These are phyloP conservation scores for Zeus faber DNA, from an alignment of 2,113 vertebrate genomes.

Conservation along the genomic window DNA sequence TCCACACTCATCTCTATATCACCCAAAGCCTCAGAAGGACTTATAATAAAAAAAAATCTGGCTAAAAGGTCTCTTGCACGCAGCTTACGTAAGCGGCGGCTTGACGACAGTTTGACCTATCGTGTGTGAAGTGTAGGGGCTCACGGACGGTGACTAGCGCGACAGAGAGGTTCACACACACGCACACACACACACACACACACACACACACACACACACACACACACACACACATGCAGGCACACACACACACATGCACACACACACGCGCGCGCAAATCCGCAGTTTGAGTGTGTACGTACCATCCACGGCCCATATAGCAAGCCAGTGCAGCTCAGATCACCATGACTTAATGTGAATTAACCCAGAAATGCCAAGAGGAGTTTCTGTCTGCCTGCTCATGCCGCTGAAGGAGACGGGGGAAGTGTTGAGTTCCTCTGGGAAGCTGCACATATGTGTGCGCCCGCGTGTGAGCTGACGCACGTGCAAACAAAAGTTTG, in stretches of 20 bases:
- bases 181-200: background rate
- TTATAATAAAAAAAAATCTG: background rate
- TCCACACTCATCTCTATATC: no score
- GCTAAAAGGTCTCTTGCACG: conserved; percentile 4
- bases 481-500: background rate
- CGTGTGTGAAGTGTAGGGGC: conserved; percentile 22
- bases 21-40: no score
- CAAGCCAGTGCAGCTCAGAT: conserved; percentile 29
- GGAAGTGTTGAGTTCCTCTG: no score
- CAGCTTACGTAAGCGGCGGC: conserved; percentile 20
- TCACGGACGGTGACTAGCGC: conserved; percentile 15
- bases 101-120: conserved; percentile 36
- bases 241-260: background rate
- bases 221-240: conserved; percentile 1
- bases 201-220: conserved; percentile 4
- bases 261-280: conserved; percentile 8
- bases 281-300: background rate
- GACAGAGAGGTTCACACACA: background rate
- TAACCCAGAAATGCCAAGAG: conserved; percentile 63
- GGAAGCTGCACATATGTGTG: no score
- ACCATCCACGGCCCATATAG: no score
- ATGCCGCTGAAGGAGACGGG: no score
- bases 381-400: conserved; percentile 21
- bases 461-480: background rate
- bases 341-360: conserved; percentile 26